These are phyloP conservation scores for Hydriomena furcata DNA, from an alignment of 2,888 invertebrate species.

Conservation along the genomic window DNA sequence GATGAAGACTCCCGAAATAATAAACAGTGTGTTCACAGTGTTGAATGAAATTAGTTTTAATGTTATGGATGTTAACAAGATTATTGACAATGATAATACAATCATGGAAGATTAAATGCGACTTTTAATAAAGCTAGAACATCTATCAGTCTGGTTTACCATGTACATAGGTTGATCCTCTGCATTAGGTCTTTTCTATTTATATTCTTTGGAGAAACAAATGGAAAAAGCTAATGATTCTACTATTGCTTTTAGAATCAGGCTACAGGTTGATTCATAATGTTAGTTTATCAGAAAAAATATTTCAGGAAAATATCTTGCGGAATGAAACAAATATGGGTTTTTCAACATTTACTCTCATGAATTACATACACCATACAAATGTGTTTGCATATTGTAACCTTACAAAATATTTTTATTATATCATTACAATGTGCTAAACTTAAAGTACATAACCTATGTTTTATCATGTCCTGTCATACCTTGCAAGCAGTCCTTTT, in stretches of 20 bases:
- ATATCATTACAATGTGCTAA: conserved; percentile 81
- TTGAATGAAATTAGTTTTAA: conserved; percentile 59
- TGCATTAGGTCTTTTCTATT: too few species aligned
- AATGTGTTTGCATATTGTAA: conserved; percentile 80
- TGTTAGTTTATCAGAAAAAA: too few species aligned
- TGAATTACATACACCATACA: conserved; percentile 82
- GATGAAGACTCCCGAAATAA: conserved; percentile 70
- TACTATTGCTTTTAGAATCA: too few species aligned
- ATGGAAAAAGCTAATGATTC: too few species aligned
- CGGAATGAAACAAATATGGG: conserved; percentile 15
- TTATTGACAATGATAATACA: conserved; percentile 11
- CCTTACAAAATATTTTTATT: conserved; percentile 76
- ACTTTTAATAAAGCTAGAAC: too few species aligned
- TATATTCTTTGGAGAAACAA: too few species aligned
- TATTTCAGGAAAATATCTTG: not conserved
- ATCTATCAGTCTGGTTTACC: too few species aligned
- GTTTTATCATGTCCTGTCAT: conserved; percentile 71
- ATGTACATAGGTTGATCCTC: too few species aligned
- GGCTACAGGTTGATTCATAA: too few species aligned
- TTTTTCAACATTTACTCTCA: conserved; percentile 81
- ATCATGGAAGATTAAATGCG: conserved; percentile 8
- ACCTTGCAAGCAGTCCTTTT: conserved; percentile 74
- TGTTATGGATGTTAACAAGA: conserved; percentile 31
- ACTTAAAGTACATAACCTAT: conserved; percentile 76
- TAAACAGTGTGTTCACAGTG: conserved; percentile 66